Conservation (phyloP, 2,888 invertebrate species). For the Vanessa cardui region DNA sequence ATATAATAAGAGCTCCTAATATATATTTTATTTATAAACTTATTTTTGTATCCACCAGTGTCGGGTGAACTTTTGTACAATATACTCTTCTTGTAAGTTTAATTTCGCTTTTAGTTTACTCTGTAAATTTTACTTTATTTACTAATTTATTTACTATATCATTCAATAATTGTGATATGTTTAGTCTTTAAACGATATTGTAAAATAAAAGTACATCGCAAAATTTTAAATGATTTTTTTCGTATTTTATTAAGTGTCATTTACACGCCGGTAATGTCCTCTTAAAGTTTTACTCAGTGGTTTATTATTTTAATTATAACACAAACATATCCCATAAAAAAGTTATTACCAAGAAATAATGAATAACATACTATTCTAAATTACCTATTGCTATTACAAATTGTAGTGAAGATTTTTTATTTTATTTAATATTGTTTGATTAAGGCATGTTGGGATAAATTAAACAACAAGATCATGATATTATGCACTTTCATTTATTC, state of each 20-base stretch:
- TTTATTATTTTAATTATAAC: too few relatives aligned
- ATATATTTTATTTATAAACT: not conserved
- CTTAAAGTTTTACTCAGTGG: too few relatives aligned
- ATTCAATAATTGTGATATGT: slow-evolving; percentile 56
- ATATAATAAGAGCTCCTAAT: not conserved
- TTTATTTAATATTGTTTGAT: not conserved
- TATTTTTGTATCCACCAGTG: not conserved
- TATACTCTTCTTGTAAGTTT: slow-evolving; percentile 19
- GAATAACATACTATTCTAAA: not conserved
- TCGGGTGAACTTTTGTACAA: slow-evolving; percentile 21
- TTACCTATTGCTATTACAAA: too few relatives aligned
- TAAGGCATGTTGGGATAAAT: slow-evolving; percentile 22
- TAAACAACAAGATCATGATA: slow-evolving; percentile 49
- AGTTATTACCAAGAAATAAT: not conserved
- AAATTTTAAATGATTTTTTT: slow-evolving; percentile 15
- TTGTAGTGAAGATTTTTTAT: too few relatives aligned
- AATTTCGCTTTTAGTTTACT: slow-evolving; percentile 17
- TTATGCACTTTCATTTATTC: slow-evolving; percentile 78
- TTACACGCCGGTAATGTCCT: too few relatives aligned
- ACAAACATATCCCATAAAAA: too few relatives aligned
- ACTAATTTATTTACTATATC: slow-evolving; percentile 46
- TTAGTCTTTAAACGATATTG: slow-evolving; percentile 50
- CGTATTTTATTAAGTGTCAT: slow-evolving; percentile 6
- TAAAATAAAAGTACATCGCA: slow-evolving; percentile 22
- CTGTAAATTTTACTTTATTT: slow-evolving; percentile 25